Percentiles rank a stretch among this genome's conserved stretches.
These are phyloP conservation scores for Phacellophora camtschatica DNA, from an alignment of 30 jellyfish, hydroid and myxozoan species.

Conservation along the genomic window DNA sequence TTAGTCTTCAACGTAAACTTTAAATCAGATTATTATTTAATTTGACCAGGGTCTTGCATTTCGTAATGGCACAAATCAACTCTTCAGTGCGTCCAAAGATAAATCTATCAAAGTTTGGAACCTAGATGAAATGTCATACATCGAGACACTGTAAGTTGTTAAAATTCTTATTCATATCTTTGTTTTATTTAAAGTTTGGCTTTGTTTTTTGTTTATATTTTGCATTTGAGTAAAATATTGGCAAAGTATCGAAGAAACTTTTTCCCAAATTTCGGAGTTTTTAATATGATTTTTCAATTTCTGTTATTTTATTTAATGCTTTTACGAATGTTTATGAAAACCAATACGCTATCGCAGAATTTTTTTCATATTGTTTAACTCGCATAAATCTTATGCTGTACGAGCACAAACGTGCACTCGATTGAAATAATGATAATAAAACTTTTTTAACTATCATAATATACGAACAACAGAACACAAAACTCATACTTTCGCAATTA, in stretches of 20 bases:
- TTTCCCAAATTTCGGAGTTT: not conserved
- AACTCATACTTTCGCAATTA: too few relatives aligned
- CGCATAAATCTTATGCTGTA: too few relatives aligned
- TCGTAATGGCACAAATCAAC: constrained; percentile 78
- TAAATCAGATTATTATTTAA: not conserved
- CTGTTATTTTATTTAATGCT: not conserved
- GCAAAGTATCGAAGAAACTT: not conserved
- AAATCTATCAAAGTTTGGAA: constrained; percentile 89
- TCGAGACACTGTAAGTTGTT: constrained; percentile 91
- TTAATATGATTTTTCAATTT: too few relatives aligned
- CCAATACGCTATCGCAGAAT: too few relatives aligned
- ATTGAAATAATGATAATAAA: too few relatives aligned
- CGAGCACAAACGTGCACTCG: too few relatives aligned
- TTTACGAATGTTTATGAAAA: not conserved
- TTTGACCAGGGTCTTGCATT: constrained; percentile 77
- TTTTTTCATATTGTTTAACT: too few relatives aligned
- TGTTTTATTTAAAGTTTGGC: too few relatives aligned
- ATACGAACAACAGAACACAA: too few relatives aligned
- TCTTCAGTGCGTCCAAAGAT: constrained; percentile 92
- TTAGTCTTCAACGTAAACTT: not conserved
- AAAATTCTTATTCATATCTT: too few relatives aligned
- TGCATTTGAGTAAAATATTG: not conserved
- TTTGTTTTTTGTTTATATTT: not conserved
- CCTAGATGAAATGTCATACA: constrained; percentile 92
- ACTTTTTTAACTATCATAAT: too few relatives aligned